Conservation (phyloP, 2,113 vertebrate genomes). For the Perccottus glenii region DNA sequence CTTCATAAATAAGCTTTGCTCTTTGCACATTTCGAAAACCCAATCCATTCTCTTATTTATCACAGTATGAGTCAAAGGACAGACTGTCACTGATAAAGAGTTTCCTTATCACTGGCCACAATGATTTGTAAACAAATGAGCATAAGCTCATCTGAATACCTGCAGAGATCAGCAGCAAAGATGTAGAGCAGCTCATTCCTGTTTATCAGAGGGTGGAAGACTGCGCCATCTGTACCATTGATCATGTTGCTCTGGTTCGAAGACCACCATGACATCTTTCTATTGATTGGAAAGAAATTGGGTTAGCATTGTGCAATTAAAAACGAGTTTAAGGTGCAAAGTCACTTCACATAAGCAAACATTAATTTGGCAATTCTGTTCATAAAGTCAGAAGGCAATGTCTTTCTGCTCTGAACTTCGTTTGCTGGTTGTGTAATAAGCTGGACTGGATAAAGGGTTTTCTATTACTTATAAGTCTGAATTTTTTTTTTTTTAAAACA, state of each 20-base stretch:
- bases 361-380: conserved; percentile 43
- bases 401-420: conserved; percentile 31
- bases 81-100: neutral
- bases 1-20: too few species aligned
- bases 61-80: neutral
- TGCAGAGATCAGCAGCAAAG: conserved; percentile 95
- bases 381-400: conserved; percentile 27
- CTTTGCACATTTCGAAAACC: too few species aligned
- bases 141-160: conserved; percentile 72
- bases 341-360: conserved; percentile 28
- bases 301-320: neutral
- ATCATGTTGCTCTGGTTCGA: conserved; percentile 96
- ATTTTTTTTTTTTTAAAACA: too few species aligned
- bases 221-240: conserved; percentile 93
- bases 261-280: conserved; percentile 90
- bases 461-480: neutral
- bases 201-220: conserved; percentile 90
- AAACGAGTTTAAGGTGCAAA: conserved; percentile 39
- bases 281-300: conserved; percentile 28
- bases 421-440: conserved; percentile 15
- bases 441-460: neutral
- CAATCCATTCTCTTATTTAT: too few species aligned
- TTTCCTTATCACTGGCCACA: neutral
- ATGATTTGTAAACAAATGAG: conserved; percentile 42
- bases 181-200: conserved; percentile 90